Base-by-base conservation (phyloP, 2,797 vertebrate genomes). In the Varecia variegata region DNA sequence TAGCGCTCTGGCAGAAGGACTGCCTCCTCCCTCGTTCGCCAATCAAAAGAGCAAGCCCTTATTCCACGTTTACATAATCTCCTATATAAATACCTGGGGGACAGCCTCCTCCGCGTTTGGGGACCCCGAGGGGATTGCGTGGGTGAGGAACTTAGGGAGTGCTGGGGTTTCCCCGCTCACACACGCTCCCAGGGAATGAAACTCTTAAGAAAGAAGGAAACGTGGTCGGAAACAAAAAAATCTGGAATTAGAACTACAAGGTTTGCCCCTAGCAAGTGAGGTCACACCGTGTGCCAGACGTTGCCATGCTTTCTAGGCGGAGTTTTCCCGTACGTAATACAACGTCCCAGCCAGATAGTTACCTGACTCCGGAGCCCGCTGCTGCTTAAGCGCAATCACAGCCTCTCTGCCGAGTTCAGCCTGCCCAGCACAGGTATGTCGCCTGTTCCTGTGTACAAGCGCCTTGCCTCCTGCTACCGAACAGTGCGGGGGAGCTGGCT, bases 1-100 rank as follows among this genome's bases (percentile, higher is more conserved):
- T 4, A 54, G 27, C 20, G 30, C 17, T n/a, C 38, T 4, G 5
- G 21, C 2, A 18, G 56, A 38, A 45, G 79, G 27, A 35, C 73
- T 40, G 74, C 83, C 96, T 73, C 40, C 58, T 54, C 27, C 85
- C 9, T 2, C 1, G 32, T 1, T 38, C 0, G 38, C 96, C 96
- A 97, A 95, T 94, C 88, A 56, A 54, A 77, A 70, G 47, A 12
- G 50, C 60, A 52, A 25, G 32, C 20, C 67, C 21, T 43, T n/a
- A 30, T 20, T 5, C 38, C 38, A 94, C 2, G 82, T 96, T 97
- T 97, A 71, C 95, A 97, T 95, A 95, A 10, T 52, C 4, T 1
- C 7, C 15, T 2, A 0, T 40, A 23, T 27, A 60, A 85, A 47
- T 27, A 23, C 0, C 9, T 0, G 2, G 20, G 18, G 15, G 11